Evolutionary conservation across 2,113 vertebrate genomes (phyloP).

Genomic region (Mohoua ochrocephala): DNA sequence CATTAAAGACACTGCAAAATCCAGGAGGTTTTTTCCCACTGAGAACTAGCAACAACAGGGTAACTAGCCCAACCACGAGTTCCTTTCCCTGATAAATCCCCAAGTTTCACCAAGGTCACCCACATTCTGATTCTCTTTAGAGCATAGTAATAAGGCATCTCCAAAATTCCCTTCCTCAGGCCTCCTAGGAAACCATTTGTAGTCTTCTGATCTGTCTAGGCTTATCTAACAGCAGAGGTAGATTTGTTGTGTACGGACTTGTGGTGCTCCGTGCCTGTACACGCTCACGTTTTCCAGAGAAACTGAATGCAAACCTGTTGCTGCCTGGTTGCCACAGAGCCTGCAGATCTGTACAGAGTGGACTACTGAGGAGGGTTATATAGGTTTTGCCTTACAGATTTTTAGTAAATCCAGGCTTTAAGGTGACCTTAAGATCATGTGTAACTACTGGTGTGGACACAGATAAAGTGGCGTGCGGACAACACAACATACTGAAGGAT

Average conservation of each 20-base stretch:
- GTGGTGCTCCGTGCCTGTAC: background rate
- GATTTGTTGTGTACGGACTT: background rate
- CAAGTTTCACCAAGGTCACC: background rate
- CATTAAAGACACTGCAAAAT: background rate
- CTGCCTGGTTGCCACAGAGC: background rate
- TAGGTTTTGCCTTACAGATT: accelerated
- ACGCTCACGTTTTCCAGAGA: background rate
- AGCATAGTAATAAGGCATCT: background rate
- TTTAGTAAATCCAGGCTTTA: background rate
- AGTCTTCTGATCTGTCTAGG: background rate
- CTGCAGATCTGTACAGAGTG: background rate
- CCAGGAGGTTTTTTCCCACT: accelerated
- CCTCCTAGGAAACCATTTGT: background rate
- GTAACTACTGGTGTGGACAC: background rate
- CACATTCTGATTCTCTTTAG: background rate
- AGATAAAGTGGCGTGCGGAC: background rate
- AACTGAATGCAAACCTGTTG: background rate
- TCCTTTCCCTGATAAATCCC: background rate
- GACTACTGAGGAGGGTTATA: background rate
- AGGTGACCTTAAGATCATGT: background rate
- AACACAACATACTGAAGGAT: background rate
- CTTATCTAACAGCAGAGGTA: background rate
- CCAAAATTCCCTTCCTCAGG: background rate
- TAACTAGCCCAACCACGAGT: background rate
- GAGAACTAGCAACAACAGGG: background rate